Base-by-base conservation (phyloP, 2,113 vertebrate genomes). In the Tringa solitaria region DNA sequence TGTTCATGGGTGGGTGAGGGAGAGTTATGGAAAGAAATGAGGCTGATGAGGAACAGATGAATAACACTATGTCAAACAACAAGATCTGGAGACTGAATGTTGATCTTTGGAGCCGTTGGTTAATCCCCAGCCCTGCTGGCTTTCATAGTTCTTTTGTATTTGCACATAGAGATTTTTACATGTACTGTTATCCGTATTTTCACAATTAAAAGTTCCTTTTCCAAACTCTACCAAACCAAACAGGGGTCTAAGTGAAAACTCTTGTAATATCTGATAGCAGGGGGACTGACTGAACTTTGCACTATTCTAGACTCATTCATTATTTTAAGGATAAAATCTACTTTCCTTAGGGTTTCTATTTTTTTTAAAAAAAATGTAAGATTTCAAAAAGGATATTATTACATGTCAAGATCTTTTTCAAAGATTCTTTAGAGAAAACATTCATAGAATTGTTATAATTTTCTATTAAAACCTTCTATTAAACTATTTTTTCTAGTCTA, bases 141-240 rank as follows among this genome's bases (percentile, higher is more conserved):
- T 93, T 78, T 65, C 9, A 5, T 8, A 8, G 6, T 69, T 56
- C 33, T 57, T 72, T 43, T 64, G 4, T 77, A 23, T 81, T 91
- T 48, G 3, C 12, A 67, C 11, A 73, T 70, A 75, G 59, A 14
- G 16, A n/a, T 76, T 65, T 90, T 37, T 59, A 11, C 15, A 28
- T 4, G 2, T 63, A 59, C 1, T 1, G 0, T 54, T 75, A 50
- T 20, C 14, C 4, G 18, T 9, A n/a, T 75, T 68, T 82, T 63
- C 23, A 32, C 12, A 46, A 59, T 26, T 46, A 37, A 82, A 70
- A 57, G 9, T 43, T 51, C 11, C 4, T 76, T 64, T 86, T 37
- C 18, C 30, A 56, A 70, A 43, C 3, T 59, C 14, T 6, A 24
- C 22, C 17, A 82, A 77, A 82, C n/a, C 21, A 68, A 80, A 61